Base-by-base conservation (phyloP, 2,797 vertebrate genomes). In the Aldrovandia affinis region DNA sequence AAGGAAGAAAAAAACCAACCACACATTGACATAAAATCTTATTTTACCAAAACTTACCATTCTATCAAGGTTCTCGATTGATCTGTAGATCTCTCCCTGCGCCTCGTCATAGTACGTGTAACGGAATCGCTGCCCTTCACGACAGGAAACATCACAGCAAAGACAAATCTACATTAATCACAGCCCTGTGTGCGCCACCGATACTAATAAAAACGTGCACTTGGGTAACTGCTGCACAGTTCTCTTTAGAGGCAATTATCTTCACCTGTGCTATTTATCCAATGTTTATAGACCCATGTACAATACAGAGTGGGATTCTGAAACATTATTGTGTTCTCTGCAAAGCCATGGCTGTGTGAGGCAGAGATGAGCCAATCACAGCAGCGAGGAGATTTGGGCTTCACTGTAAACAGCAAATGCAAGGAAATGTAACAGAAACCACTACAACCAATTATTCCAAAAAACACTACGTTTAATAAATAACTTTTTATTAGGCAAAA, bases 61-160 rank as follows among this genome's bases (percentile, higher is more conserved):
- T 97, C 98, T 99, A 95, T 99, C 98, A 95, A 99, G 97, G 93
- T 99, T 96, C 92, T 99, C 98, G 90, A 99, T 99, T 91, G 98
- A 99, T 95, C 97, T 98, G 96, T 97, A 97, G 95, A 99, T 99
- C 96, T 99, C 98, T 90, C 98, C 98, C 96, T 99, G 98, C 94
- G 97, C 96, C 94, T 99, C 97, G 93, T 99, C 98, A 85, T 98
- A 99, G 96, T 99, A 99, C 83, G 97, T 99, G 96, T 99, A 99
- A 91, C 97, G 98, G 95, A 99, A 99, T 81, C 98, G 96, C 87
- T 99, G 98, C 92, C 98, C 98, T 99, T 95, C 88, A 93, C 92
- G 85, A 3, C 83, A n/a, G 54, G 2, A 42, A 57, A 33, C 5
- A 79, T 79, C 10, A 36, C 9, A 50, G 30, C 22, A 30, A 79